Base-by-base conservation (phyloP, 1,140 invertebrate species). In the Drosophila carrolli region DNA sequence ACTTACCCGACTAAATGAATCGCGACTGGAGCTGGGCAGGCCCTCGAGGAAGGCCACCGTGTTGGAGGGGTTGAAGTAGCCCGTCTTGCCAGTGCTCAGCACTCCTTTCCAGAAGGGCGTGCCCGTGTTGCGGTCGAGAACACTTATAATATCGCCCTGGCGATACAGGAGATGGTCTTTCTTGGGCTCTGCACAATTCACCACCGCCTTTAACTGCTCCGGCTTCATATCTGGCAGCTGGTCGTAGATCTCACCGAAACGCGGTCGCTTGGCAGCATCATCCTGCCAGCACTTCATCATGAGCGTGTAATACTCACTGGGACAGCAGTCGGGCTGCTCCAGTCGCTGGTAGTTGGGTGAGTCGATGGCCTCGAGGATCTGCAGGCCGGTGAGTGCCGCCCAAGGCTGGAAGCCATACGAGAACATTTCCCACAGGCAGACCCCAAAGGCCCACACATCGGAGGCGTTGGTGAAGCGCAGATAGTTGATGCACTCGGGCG, bases 401-500 rank as follows among this genome's bases (percentile, higher is more conserved):
- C 98, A 99, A 0, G 98, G 98, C 92, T 99, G 98, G 90, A 98
- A 98, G 9, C 98, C 98, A 90, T 99, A 99, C 10, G 97, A 98
- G 91, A 99, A 99, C 97, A 99, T 98, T 93, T 99, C 99, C 98
- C 98, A 99, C 0, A 99, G 93, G n/a, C 98, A 98, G 0, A 99
- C 98, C 9, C 97, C 98, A 93, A 97, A 99, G 0, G 98, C 97
- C 98, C 98, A 99, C 0, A 99, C 97, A 93, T 99, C 99, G 78
- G 97, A 98, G 1, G 98, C 95, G 11, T 97, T 97, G 5, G 98
- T 99, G 89, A 99, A 99, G 65, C 97, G 95, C 50, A 99, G 93
- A 92, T 97, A 99, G 75, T 98, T 98, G 70, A 99, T 99, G 92
- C 97, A 98, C 93, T 99, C 99, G 1, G 98, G 98, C 0, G 98